Conservation (phyloP, 2,888 invertebrate species). For the Ceratothoa steindachneri region DNA sequence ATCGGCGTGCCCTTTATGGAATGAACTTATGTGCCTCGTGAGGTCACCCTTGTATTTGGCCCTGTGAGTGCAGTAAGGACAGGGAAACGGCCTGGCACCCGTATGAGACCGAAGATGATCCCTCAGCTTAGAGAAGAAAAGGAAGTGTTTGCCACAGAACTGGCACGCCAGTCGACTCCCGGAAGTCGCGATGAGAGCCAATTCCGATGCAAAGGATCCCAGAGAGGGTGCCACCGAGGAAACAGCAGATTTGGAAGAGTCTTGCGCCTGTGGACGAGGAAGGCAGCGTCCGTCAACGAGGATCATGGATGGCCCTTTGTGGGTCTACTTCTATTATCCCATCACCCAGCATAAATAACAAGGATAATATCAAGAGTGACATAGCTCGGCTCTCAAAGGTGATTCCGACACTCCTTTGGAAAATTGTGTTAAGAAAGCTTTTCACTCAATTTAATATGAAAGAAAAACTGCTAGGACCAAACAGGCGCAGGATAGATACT, state of each 20-base stretch:
- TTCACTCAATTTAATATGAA: no score
- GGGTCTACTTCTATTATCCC: no score
- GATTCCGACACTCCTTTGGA: no score
- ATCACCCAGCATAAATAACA: no score
- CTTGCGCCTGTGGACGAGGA: conserved; percentile 12
- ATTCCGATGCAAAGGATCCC: not conserved
- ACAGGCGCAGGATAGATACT: no score
- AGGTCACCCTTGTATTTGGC: conserved; percentile 45
- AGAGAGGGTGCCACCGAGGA: not conserved
- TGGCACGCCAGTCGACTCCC: conserved; percentile 12
- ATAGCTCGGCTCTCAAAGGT: no score
- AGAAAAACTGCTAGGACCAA: no score
- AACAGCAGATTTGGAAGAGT: not conserved
- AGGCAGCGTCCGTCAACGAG: conserved; percentile 5
- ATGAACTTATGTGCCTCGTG: conserved; percentile 38
- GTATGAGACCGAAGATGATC: conserved; percentile 25
- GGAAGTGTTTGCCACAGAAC: conserved; percentile 21
- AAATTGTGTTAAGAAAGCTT: no score
- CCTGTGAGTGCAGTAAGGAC: conserved; percentile 28
- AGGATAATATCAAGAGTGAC: no score
- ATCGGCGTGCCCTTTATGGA: conserved; percentile 21
- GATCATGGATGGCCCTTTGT: not conserved
- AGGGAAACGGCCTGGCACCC: conserved; percentile 21
- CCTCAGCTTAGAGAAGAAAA: conserved; percentile 14
- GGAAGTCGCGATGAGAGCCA: not conserved